These are phyloP conservation scores for Gallinago solitaria DNA, from an alignment of 2,797 vertebrate genomes.

Conservation along the genomic window DNA sequence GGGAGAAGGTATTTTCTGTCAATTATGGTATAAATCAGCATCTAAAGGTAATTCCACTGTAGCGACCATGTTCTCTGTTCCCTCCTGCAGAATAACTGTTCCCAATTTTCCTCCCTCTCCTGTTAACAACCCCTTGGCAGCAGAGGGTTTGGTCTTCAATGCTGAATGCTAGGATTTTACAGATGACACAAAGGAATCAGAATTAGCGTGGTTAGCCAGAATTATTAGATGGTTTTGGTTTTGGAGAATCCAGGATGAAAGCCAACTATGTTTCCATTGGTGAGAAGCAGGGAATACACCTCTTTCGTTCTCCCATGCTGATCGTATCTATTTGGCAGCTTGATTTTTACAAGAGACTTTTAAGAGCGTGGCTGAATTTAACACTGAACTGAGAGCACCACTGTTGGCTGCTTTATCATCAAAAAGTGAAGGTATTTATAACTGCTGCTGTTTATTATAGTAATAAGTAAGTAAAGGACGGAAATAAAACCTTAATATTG, in stretches of 20 bases:
- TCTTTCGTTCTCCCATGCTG: not conserved
- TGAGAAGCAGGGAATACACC: not conserved
- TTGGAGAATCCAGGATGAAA: not conserved
- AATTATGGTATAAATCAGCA: not conserved
- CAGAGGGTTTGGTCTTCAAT: not conserved
- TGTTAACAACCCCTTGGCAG: not conserved
- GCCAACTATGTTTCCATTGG: not conserved
- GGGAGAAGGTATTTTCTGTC: not conserved
- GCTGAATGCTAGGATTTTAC: not conserved
- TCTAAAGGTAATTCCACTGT: not conserved
- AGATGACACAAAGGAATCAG: not conserved
- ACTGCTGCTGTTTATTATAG: not conserved
- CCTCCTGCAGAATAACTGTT: not conserved
- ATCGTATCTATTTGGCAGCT: not conserved
- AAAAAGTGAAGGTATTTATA: not conserved
- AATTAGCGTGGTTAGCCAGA: not conserved
- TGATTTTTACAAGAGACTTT: not conserved
- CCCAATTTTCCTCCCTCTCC: not conserved
- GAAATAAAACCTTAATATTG: not conserved
- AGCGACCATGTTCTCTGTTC: not conserved
- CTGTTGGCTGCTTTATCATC: not conserved
- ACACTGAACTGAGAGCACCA: not conserved
- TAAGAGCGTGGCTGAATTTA: not conserved
- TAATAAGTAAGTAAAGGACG: not conserved
- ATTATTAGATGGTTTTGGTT: not conserved